Conservation (phyloP, 2,113 vertebrate genomes). For the Xenopus tropicalis region DNA sequence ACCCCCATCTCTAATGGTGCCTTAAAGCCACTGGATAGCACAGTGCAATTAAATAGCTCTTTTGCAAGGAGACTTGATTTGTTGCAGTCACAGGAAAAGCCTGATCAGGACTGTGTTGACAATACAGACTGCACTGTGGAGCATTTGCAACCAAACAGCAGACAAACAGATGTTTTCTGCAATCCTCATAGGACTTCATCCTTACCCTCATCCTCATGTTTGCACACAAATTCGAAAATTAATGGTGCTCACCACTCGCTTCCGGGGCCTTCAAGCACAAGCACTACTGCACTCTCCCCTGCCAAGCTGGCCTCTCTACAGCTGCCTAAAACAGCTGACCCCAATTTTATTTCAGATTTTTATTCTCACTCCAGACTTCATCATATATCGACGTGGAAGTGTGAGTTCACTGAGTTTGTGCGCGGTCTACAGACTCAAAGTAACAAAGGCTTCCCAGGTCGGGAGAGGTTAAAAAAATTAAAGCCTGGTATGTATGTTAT, state of each 20-base stretch:
- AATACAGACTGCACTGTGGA: constrained; percentile 63
- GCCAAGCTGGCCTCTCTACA: constrained; percentile 57
- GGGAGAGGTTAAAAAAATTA: constrained; percentile 86
- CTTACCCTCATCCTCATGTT: constrained; percentile 59
- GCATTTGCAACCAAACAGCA: constrained; percentile 60
- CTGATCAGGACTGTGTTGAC: constrained; percentile 55
- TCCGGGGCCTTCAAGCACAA: constrained; percentile 77
- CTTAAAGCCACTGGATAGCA: constrained; percentile 83
- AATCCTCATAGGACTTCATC: constrained; percentile 63
- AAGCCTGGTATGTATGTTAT: constrained; percentile 69
- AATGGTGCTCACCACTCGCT: constrained; percentile 83
- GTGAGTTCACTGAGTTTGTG: constrained; percentile 89
- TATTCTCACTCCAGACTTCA: constrained; percentile 92
- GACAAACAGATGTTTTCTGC: constrained; percentile 51
- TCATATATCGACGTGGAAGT: constrained; percentile 94
- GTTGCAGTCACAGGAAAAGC: constrained; percentile 54
- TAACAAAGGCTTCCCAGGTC: constrained; percentile 79
- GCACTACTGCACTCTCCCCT: constrained; percentile 63
- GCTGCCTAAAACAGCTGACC: constrained; percentile 69
- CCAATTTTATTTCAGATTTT: constrained; percentile 86
- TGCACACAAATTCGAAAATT: constrained; percentile 72
- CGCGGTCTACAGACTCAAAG: constrained; percentile 81
- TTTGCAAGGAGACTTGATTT: constrained; percentile 56
- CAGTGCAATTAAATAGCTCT: constrained; percentile 54
- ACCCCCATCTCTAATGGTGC: constrained; percentile 79